Conservation (phyloP, 1,140 invertebrate genomes). For the Eufriesea mexicana region DNA sequence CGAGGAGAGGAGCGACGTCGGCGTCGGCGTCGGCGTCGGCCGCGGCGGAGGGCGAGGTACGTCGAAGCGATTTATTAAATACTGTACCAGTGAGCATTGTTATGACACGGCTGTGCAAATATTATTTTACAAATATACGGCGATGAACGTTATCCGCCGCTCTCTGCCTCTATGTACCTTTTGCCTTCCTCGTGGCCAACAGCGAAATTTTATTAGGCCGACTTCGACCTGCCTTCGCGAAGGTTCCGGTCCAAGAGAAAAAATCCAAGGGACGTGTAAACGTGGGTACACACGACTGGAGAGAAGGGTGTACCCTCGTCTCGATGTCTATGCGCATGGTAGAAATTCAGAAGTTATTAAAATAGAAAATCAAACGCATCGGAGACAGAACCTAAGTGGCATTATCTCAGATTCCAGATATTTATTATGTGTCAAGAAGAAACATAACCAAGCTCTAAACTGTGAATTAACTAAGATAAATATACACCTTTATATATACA, state of each 20-base stretch:
- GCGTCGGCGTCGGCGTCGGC: background rate
- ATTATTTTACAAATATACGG: conserved; percentile 59
- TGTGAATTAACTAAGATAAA: too few relatives aligned
- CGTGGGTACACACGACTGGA: background rate
- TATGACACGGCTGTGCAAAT: conserved; percentile 59
- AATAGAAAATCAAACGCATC: too few relatives aligned
- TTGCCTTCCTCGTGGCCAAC: background rate
- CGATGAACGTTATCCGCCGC: conserved; percentile 41
- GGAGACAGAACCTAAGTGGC: too few relatives aligned
- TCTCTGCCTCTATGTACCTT: background rate
- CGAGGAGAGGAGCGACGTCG: too few relatives aligned
- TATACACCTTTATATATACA: too few relatives aligned
- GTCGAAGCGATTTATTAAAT: conserved; percentile 63
- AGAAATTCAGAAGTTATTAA: too few relatives aligned
- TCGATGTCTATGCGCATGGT: too few relatives aligned
- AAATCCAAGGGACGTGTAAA: too few relatives aligned
- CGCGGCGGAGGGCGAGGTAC: conserved; percentile 8
- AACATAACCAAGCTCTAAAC: too few relatives aligned
- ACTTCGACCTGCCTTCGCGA: background rate
- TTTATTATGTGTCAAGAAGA: too few relatives aligned
- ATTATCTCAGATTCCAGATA: too few relatives aligned
- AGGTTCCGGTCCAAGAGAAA: background rate
- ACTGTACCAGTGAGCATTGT: conserved; percentile 54
- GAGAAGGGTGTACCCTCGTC: too few relatives aligned
- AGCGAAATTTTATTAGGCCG: background rate